Evolutionary conservation across 2,113 vertebrate species (phyloP).

Genomic region (Microtus montanus): DNA sequence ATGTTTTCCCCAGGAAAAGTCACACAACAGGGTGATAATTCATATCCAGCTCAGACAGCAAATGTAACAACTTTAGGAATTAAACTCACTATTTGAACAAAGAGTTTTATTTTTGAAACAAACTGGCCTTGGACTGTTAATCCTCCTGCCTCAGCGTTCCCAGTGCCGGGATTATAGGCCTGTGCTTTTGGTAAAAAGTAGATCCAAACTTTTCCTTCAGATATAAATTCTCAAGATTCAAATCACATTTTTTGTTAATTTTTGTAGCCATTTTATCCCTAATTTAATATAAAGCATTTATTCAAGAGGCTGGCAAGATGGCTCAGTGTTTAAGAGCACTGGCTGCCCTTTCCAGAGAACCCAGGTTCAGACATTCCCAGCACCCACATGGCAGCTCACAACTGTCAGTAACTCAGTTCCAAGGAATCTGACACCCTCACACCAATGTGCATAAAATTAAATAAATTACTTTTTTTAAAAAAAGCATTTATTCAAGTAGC

Average conservation of each 20-base stretch:
- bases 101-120: background rate
- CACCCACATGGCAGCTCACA: too few species aligned
- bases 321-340: too few species aligned
- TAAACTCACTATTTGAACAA: background rate
- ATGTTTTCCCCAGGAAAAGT: background rate
- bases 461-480: background rate
- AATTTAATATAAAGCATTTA: conserved; percentile 26
- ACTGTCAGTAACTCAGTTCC: too few species aligned
- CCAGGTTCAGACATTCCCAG: too few species aligned
- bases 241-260: background rate
- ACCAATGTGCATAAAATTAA: too few species aligned
- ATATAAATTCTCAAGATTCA: conserved; percentile 16
- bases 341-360: too few species aligned
- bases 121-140: background rate
- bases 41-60: background rate
- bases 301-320: conserved; percentile 9
- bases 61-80: background rate
- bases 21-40: background rate
- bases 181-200: background rate
- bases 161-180: background rate
- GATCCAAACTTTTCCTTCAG: background rate
- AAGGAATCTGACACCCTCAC: too few species aligned
- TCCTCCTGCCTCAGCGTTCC: background rate
- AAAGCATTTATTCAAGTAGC: conserved; percentile 26
- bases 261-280: conserved; percentile 25